Evolutionary conservation across 2,797 vertebrate genomes (phyloP).

Genomic region (Psittacula echo): DNA sequence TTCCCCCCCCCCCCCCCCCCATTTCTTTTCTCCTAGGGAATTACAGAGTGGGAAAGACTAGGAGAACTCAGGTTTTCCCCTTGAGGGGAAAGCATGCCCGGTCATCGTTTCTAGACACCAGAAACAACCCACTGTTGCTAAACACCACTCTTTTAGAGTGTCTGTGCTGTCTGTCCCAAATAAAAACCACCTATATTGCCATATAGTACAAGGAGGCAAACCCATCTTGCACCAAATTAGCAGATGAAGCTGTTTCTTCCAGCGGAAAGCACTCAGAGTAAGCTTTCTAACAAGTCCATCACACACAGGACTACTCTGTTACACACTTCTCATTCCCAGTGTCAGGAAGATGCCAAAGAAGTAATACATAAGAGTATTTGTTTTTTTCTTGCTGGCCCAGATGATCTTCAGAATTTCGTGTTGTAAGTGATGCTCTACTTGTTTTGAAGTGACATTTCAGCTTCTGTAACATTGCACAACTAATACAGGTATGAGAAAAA

Average conservation of each 20-base stretch:
- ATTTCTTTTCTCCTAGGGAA: too few species aligned
- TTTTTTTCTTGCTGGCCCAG: neutral
- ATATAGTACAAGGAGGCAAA: rapidly evolving
- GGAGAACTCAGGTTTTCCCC: neutral
- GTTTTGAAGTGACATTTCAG: neutral
- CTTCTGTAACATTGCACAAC: neutral
- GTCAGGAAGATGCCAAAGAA: neutral
- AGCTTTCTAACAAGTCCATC: too few species aligned
- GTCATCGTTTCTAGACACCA: neutral
- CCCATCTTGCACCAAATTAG: rapidly evolving
- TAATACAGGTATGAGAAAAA: neutral
- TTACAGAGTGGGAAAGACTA: neutral
- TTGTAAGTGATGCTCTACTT: neutral
- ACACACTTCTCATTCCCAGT: rapidly evolving
- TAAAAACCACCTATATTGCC: neutral
- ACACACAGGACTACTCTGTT: rapidly evolving
- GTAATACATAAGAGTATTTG: rapidly evolving
- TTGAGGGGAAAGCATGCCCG: neutral
- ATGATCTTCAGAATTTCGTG: neutral
- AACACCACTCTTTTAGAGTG: rapidly evolving
- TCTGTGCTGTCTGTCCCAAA: rapidly evolving
- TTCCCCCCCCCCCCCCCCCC: rapidly evolving
- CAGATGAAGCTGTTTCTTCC: neutral
- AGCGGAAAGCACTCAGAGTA: rapidly evolving
- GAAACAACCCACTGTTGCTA: neutral